These are phyloP conservation scores for Hermaeophaga mercurialis DNA, from an alignment of 2,888 invertebrate genomes.

Conservation along the genomic window DNA sequence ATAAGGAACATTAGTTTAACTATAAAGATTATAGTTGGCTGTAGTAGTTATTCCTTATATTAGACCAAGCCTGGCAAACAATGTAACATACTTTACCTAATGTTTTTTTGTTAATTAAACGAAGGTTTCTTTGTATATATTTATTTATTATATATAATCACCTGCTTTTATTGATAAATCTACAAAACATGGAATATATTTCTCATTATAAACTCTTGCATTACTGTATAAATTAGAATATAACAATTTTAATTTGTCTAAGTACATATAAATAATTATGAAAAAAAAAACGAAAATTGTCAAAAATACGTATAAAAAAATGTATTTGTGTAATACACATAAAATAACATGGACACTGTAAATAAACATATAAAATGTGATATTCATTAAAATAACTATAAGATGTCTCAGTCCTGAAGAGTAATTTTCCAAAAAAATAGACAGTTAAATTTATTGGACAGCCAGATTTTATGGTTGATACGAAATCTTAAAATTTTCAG, in stretches of 20 bases:
- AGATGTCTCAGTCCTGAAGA: too few relatives aligned
- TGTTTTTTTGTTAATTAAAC: too few relatives aligned
- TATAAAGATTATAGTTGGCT: too few relatives aligned
- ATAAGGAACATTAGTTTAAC: too few relatives aligned
- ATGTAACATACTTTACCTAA: too few relatives aligned
- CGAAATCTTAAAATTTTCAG: not conserved
- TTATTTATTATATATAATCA: slow-evolving; percentile 45
- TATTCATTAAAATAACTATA: not conserved
- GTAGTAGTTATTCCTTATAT: too few relatives aligned
- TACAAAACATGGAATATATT: slow-evolving; percentile 57
- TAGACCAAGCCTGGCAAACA: too few relatives aligned
- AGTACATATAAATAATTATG: slow-evolving; percentile 52
- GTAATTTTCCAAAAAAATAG: too few relatives aligned
- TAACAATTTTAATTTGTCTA: slow-evolving; percentile 54
- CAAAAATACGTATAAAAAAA: slow-evolving; percentile 22
- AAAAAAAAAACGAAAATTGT: slow-evolving; percentile 44
- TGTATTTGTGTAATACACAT: not conserved
- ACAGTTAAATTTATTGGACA: too few relatives aligned
- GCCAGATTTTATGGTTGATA: too few relatives aligned
- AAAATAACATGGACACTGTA: slow-evolving; percentile 6
- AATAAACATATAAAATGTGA: not conserved
- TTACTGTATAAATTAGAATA: slow-evolving; percentile 55
- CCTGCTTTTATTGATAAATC: slow-evolving; percentile 53
- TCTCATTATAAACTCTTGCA: slow-evolving; percentile 57
- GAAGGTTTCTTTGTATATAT: too few relatives aligned